Base-by-base conservation (phyloP, 2,797 vertebrate genomes). In the Tragopan temminckii region DNA sequence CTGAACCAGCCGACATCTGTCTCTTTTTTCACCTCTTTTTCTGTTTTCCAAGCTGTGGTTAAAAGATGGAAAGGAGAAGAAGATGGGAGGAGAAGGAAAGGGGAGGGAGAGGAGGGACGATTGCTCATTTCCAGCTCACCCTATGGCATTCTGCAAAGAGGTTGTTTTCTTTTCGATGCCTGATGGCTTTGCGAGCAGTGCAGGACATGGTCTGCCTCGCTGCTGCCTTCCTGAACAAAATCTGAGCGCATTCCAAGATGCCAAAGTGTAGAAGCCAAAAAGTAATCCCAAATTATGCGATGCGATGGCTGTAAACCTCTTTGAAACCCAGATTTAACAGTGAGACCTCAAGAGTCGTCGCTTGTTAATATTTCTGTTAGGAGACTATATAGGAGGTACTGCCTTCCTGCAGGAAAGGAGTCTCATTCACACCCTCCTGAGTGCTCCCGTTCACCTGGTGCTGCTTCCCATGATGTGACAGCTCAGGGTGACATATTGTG, bases 231-330 rank as follows among this genome's bases (percentile, higher is more conserved):
- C n/a, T 43, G 48, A 18, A 33, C 58, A 57, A 52, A 6, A 17
- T 7, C 11, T 29, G 5, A 33, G 29, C 11, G 12, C 53, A 35
- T 35, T 35, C 52, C 29, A 2, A 24, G 77, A 24, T 7, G 23
- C 19, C 1, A 27, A 48, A 59, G 31, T 21, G 0, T 5, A 3
- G 52, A 64, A 50, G 18, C 11, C 4, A 17, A 63, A 63, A 13
- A 4, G 18, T 27, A 53, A 33, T 3, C 36, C n/a, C 1, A 2
- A 25, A 48, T 55, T 3, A 2, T 0, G 1, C 36, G n/a, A 7
- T 29, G 18, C 20, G 5, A 38, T 4, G 17, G 24, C 13, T 35
- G 35, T 24, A 31, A 33, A 17, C 27, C 20, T 12, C 38, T 55
- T 38, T 12, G 46, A 76, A 70, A 33, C 24, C 9, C 20, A 36